Evolutionary conservation across 2,113 vertebrate species (phyloP).

Genomic region (Carlito syrichta): DNA sequence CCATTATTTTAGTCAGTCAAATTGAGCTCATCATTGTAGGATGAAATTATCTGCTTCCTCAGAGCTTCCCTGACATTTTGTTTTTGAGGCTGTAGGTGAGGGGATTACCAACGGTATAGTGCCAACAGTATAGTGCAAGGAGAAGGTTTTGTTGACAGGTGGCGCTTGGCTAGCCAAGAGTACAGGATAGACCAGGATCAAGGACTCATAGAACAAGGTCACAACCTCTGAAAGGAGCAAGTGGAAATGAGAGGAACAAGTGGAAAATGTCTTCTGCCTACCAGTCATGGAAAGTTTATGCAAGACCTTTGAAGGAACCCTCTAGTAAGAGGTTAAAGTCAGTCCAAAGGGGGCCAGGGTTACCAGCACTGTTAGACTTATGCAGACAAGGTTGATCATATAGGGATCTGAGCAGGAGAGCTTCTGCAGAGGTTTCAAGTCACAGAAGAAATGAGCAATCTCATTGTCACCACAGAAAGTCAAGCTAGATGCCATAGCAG

Average conservation of each 20-base stretch:
- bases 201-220: constrained; percentile 47
- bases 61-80: constrained; percentile 47
- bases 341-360: constrained; percentile 26
- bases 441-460: constrained; percentile 62
- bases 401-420: constrained; percentile 56
- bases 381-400: constrained; percentile 25
- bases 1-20: neutral
- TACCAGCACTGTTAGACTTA: constrained; percentile 42
- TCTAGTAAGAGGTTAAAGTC: constrained; percentile 37
- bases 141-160: constrained; percentile 18
- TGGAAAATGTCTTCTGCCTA: constrained; percentile 54
- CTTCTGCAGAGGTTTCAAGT: constrained; percentile 51
- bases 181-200: constrained; percentile 36
- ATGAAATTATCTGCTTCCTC: constrained; percentile 28
- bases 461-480: constrained; percentile 47
- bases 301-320: constrained; percentile 37
- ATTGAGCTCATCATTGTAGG: neutral
- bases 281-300: neutral
- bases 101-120: neutral
- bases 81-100: constrained; percentile 51
- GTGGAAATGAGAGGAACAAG: constrained; percentile 47
- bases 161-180: neutral
- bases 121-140: constrained; percentile 36
- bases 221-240: constrained; percentile 43
- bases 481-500: constrained; percentile 34